Evolutionary conservation across 1,140 invertebrate species (phyloP).

Genomic region (Ooceraea biroi): DNA sequence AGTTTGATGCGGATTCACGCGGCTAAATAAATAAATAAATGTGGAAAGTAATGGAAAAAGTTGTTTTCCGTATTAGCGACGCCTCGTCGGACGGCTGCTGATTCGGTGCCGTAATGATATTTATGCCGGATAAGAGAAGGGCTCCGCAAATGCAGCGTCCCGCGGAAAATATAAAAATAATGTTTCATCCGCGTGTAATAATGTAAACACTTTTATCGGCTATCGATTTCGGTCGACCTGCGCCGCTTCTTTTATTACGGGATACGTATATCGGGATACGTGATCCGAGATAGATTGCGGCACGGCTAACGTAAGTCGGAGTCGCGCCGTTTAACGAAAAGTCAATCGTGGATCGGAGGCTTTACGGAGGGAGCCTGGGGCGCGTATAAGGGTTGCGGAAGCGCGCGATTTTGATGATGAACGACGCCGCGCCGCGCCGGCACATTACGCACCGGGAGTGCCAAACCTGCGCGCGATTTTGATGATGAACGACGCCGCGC

Average conservation of each 20-base stretch:
- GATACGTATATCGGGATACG: constrained; percentile 52
- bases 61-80: not conserved
- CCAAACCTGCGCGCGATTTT: not conserved
- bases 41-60: not conserved
- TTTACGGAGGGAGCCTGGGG: not conserved
- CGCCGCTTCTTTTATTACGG: constrained; percentile 55
- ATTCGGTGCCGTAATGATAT: constrained; percentile 22
- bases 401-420: too few relatives aligned
- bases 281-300: constrained; percentile 50
- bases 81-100: not conserved
- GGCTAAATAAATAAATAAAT: not conserved
- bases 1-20: not conserved
- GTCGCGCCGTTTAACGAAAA: constrained; percentile 37
- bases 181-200: constrained; percentile 57
- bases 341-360: constrained; percentile 21
- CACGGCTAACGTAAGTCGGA: constrained; percentile 44
- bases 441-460: too few relatives aligned
- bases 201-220: constrained; percentile 63
- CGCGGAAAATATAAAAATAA: constrained; percentile 56
- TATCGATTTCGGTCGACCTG: constrained; percentile 62
- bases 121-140: constrained; percentile 10
- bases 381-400: too few relatives aligned
- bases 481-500: too few relatives aligned
- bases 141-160: constrained; percentile 14
- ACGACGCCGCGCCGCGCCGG: too few relatives aligned